phyloP scores from a whole-genome alignment of 2,888 invertebrate species.

The Timandra comae region DNA sequence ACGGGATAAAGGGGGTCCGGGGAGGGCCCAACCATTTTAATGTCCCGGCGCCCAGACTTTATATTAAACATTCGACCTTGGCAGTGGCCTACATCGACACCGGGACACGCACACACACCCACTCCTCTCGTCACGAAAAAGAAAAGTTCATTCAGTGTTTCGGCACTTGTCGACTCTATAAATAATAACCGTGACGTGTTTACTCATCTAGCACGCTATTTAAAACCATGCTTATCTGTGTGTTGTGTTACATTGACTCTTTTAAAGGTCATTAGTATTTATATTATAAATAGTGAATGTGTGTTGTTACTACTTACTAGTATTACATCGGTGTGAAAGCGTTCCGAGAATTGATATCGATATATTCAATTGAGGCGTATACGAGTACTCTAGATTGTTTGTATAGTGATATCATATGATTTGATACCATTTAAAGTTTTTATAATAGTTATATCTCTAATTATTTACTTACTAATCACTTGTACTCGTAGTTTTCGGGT shows the following conservation, averaged over 20 bases:
- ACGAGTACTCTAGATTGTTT: too few species aligned
- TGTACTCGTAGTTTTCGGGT: too few species aligned
- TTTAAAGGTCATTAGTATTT: constrained; percentile 33
- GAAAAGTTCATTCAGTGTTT: constrained; percentile 70
- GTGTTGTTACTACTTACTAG: too few species aligned
- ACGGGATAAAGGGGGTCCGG: constrained; percentile 61
- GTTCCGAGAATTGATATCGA: too few species aligned
- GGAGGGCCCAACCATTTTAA: constrained; percentile 74
- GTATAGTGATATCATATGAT: too few species aligned
- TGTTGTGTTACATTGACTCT: constrained; percentile 33
- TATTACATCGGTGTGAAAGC: too few species aligned
- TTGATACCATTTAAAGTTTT: too few species aligned
- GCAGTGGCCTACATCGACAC: constrained; percentile 75
- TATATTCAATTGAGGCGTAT: too few species aligned
- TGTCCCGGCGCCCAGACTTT: constrained; percentile 75
- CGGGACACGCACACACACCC: constrained; percentile 72
- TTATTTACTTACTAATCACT: too few species aligned
- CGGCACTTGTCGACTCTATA: constrained; percentile 61
- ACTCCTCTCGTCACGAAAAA: constrained; percentile 64
- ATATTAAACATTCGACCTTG: constrained; percentile 78
- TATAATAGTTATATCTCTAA: too few species aligned
- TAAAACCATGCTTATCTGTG: constrained; percentile 39
- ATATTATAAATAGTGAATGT: constrained; percentile 11
- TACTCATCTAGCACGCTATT: constrained; percentile 48
- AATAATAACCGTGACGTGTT: constrained; percentile 64